Base-by-base conservation (phyloP, 2,888 invertebrate species). In the Drosophila testacea region DNA sequence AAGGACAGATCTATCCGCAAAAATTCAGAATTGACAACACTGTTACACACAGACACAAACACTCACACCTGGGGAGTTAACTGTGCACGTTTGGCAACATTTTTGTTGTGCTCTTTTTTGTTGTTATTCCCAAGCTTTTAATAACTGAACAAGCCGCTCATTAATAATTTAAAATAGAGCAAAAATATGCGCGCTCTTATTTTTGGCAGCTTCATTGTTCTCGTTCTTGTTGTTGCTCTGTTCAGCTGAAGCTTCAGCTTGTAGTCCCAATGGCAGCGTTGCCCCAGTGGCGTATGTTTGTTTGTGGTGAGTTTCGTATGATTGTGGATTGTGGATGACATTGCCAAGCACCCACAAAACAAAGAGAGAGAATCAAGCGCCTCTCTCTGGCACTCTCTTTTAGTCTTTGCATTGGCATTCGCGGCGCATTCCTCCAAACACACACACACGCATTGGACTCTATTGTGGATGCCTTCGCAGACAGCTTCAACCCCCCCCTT, bases 141-240 rank as follows among this genome's bases (percentile, higher is more conserved):
- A 90, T 89, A 89, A 90, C 88, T 90, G 79, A 87, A 86, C 81
- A 83, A 83, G 86, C 79, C 81, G 73, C 86, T 84, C 82, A 89
- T 91, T 89, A 91, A 88, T 90, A 82, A 90, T 89, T 89, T 76
- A 90, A 88, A 88, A 86, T 86, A 71, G 76, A 84, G 83, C 85
- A 81, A 68, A 89, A 83, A 84, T 79, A 73, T 88, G 77, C 83
- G 73, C 72, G 82, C 84, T 66, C 66, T 48, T 52, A 38, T 66
- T 56, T 56, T 39, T 22, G 61, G 34, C 59, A 64, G 66, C 46
- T 50, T 51, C 52, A 27, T 46, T 42, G 42, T 39, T n/a, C 36
- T 38, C 42, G 54, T 34, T 36, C 36, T 38, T 48, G 54, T 34
- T 36, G 32, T 16, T 16, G 13, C 27, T 30, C 38, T 47, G 16